phyloP scores from a whole-genome alignment of 2,113 vertebrate genomes.

The Pogonocichla stellata region DNA sequence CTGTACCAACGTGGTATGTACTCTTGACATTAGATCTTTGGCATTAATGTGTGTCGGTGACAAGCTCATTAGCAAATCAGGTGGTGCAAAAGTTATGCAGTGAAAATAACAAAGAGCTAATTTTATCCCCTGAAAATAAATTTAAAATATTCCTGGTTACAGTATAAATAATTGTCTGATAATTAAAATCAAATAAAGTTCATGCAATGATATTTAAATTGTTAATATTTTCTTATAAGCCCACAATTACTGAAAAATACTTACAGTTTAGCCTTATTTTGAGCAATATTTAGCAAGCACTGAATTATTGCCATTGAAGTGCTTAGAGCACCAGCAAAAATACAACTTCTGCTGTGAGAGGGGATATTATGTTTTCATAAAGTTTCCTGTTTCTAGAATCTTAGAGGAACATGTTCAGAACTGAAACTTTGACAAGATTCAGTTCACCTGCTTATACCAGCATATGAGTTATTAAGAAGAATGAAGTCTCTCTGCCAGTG shows the following conservation, averaged over 20 bases:
- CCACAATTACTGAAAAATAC: not conserved
- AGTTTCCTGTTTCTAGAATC: not conserved
- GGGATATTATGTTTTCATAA: not conserved
- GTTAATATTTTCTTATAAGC: not conserved
- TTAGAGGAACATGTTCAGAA: not conserved
- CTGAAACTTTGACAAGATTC: not conserved
- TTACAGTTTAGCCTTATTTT: not conserved
- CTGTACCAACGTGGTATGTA: not conserved
- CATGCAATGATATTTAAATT: not conserved
- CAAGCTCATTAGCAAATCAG: not conserved
- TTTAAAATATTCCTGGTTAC: not conserved
- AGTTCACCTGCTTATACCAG: not conserved
- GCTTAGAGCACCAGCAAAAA: not conserved
- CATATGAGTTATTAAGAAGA: not conserved
- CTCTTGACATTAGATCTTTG: slow-evolving; percentile 36
- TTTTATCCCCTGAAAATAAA: not conserved
- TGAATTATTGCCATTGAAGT: not conserved
- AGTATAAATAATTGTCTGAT: not conserved
- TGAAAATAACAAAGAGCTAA: not conserved
- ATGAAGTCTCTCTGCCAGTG: not conserved
- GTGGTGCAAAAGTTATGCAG: not conserved
- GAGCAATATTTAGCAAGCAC: not conserved
- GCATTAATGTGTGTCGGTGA: not conserved
- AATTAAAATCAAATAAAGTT: not conserved
- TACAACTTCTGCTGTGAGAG: not conserved